Conservation (phyloP, 2,888 invertebrate genomes). For the Cyclophora punctaria region DNA sequence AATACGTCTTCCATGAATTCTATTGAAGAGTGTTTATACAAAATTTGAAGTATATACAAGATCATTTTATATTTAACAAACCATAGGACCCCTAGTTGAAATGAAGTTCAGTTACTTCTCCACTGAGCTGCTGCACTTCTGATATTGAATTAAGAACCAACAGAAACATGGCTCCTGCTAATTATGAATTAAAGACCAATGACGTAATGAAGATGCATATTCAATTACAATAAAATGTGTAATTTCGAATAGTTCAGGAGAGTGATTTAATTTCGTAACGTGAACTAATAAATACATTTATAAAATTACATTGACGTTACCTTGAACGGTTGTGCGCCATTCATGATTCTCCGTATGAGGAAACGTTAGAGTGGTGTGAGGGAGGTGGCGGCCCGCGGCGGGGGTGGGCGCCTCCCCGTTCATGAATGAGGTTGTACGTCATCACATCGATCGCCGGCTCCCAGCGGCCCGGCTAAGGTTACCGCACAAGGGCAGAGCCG, state of each 20-base stretch:
- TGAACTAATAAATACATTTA: constrained; percentile 11
- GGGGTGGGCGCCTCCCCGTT: constrained; percentile 47
- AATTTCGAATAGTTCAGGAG: neutral
- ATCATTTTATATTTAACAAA: no score
- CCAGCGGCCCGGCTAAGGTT: constrained; percentile 47
- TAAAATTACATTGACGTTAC: constrained; percentile 20
- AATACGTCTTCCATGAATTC: no score
- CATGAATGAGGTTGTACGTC: constrained; percentile 73
- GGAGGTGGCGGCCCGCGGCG: constrained; percentile 19
- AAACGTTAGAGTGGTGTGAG: constrained; percentile 32
- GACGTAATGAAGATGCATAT: no score
- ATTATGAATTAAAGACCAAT: no score
- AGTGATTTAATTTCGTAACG: neutral
- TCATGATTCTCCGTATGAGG: constrained; percentile 44
- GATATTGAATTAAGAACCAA: no score
- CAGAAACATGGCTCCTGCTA: no score
- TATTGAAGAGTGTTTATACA: no score
- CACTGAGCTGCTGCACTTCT: no score
- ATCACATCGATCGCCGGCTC: constrained; percentile 54
- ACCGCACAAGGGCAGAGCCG: constrained; percentile 58
- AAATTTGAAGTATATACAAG: no score
- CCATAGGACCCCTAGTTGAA: no score
- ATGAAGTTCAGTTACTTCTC: no score
- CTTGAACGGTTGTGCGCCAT: constrained; percentile 46
- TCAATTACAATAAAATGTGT: no score